A percentile compares a stretch with the other conserved stretches of the same genome.
phyloP scores from a whole-genome alignment of 2,113 vertebrate species.

The Butorides virescens region DNA sequence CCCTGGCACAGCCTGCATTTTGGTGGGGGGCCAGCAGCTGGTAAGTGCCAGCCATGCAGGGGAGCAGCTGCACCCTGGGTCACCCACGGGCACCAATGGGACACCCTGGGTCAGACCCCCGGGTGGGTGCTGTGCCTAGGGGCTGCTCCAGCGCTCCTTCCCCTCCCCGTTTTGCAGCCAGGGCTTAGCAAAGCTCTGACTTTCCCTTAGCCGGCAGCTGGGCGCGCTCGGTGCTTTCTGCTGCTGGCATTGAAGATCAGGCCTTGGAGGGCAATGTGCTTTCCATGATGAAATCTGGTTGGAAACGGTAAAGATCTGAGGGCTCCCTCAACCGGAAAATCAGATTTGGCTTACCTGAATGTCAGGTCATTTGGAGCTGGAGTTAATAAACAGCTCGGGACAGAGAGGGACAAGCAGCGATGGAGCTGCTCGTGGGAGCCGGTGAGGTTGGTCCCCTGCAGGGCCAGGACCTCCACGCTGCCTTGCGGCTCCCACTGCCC shows the following conservation, averaged over 20 bases:
- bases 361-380: background rate
- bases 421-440: background rate
- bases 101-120: background rate
- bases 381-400: background rate
- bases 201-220: background rate
- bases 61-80: background rate
- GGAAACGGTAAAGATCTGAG: background rate
- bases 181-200: background rate
- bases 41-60: fast-evolving
- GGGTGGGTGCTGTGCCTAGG: background rate
- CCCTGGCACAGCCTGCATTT: background rate
- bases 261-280: background rate
- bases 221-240: background rate
- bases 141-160: background rate
- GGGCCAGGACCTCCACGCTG: background rate
- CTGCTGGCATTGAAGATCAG: background rate
- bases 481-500: background rate
- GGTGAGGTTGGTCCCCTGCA: background rate
- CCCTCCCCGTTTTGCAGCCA: background rate
- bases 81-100: fast-evolving
- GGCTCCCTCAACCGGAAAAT: background rate
- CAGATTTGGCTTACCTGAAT: background rate
- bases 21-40: background rate
- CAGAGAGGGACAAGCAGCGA: background rate
- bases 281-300: background rate